Evolutionary conservation across 2,888 invertebrate species (phyloP).

Genomic region (Syritta pipiens): DNA sequence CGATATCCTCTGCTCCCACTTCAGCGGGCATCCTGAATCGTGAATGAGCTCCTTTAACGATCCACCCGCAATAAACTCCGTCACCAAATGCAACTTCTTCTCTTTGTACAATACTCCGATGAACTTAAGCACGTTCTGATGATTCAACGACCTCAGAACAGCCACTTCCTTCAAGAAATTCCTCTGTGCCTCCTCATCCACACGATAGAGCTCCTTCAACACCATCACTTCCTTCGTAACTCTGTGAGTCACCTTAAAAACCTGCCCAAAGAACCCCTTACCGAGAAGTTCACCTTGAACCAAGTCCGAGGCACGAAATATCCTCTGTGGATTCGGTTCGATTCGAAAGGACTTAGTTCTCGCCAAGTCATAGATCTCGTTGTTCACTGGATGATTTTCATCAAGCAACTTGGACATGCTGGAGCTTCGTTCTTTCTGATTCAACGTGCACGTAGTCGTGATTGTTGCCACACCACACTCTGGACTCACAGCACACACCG

Average conservation of each 20-base stretch:
- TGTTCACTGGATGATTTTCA: conserved; percentile 81
- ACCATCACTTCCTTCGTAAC: conserved; percentile 97
- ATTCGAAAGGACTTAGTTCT: conserved; percentile 92
- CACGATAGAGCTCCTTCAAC: conserved; percentile 93
- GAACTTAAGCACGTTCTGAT: conserved; percentile 93
- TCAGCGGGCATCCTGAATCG: conserved; percentile 84
- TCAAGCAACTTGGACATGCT: conserved; percentile 92
- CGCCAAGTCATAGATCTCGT: conserved; percentile 85
- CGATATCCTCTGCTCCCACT: conserved; percentile 90
- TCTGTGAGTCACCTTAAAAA: conserved; percentile 93
- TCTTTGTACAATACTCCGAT: conserved; percentile 96
- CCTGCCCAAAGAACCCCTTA: conserved; percentile 96
- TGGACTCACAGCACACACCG: conserved; percentile 7
- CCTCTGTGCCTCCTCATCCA: conserved; percentile 96
- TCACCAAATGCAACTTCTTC: conserved; percentile 93
- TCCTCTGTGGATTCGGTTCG: conserved; percentile 83
- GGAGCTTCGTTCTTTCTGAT: conserved; percentile 90
- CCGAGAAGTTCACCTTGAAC: conserved; percentile 93
- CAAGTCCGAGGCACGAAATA: conserved; percentile 94
- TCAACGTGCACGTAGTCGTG: conserved; percentile 74
- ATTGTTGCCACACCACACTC: conserved; percentile 17
- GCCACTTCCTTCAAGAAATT: conserved; percentile 98
- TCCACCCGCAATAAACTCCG: conserved; percentile 95
- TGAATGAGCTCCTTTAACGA: conserved; percentile 92
- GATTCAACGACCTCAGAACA: conserved; percentile 91